A percentile compares a stretch with the other conserved stretches of the same genome.
Evolutionary conservation across 2,888 invertebrate genomes (phyloP).

Genomic region (Cryptus viduatorius): DNA sequence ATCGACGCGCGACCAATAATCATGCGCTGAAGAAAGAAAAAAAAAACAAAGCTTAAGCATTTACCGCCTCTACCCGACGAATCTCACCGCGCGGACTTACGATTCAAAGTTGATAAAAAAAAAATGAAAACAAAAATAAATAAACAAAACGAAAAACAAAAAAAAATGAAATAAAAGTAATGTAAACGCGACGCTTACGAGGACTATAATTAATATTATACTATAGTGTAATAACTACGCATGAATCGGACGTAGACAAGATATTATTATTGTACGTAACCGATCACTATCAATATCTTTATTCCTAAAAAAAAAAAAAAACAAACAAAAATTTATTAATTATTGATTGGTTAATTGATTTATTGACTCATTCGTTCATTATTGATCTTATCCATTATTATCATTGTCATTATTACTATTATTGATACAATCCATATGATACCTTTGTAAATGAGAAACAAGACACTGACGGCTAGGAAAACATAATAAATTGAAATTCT

Average conservation of each 20-base stretch:
- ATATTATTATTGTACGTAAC: slow-evolving; percentile 70
- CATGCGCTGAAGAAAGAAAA: slow-evolving; percentile 59
- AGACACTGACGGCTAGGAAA: slow-evolving; percentile 82
- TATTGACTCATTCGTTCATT: slow-evolving; percentile 63
- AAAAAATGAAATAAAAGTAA: slow-evolving; percentile 43
- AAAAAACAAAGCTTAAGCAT: slow-evolving; percentile 62
- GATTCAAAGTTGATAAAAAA: slow-evolving; percentile 56
- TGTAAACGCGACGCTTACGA: slow-evolving; percentile 69
- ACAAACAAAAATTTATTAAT: slow-evolving; percentile 43
- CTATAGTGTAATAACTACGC: slow-evolving; percentile 71
- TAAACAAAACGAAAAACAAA: slow-evolving; percentile 62
- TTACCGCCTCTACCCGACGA: slow-evolving; percentile 57
- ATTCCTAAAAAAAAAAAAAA: slow-evolving; percentile 41
- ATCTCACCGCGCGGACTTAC: slow-evolving; percentile 58
- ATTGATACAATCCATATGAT: slow-evolving; percentile 79
- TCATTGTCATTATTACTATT: slow-evolving; percentile 72
- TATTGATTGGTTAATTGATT: slow-evolving; percentile 64
- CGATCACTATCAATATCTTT: slow-evolving; percentile 63
- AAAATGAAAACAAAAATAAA: slow-evolving; percentile 62
- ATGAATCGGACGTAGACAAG: slow-evolving; percentile 67
- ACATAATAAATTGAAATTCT: slow-evolving; percentile 84
- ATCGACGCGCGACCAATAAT: slow-evolving; percentile 67
- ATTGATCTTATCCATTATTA: slow-evolving; percentile 68
- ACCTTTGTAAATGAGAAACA: slow-evolving; percentile 84
- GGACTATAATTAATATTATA: slow-evolving; percentile 73